Percentiles rank a stretch among this genome's conserved stretches.
Conservation (phyloP, 1,140 invertebrate genomes). For the Amphibalanus amphitrite region DNA sequence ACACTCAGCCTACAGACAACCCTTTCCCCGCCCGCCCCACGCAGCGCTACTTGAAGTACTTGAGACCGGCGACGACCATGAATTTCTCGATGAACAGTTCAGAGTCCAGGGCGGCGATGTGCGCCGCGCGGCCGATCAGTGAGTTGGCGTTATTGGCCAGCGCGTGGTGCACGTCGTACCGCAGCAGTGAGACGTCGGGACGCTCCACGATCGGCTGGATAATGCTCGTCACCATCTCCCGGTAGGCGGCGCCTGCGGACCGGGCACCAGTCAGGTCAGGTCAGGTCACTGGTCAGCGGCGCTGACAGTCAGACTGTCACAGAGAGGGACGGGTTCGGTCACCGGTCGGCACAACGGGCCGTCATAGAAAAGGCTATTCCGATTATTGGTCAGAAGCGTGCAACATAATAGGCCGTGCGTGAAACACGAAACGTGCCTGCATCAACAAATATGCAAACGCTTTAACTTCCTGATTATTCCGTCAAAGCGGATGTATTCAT, state of each 20-base stretch:
- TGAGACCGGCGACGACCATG: slow-evolving; percentile 73
- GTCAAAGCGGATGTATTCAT: too few species aligned
- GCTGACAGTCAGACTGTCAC: too few species aligned
- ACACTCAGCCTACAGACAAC: background rate
- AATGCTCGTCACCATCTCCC: slow-evolving; percentile 89
- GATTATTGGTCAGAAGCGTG: too few species aligned
- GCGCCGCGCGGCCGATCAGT: slow-evolving; percentile 80
- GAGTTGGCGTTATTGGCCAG: slow-evolving; percentile 82
- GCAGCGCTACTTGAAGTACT: slow-evolving; percentile 64
- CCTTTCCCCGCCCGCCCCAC: slow-evolving; percentile 13
- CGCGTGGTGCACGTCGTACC: slow-evolving; percentile 89
- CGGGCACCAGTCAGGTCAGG: slow-evolving; percentile 10
- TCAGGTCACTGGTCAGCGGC: slow-evolving; percentile 9
- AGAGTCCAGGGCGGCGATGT: slow-evolving; percentile 90
- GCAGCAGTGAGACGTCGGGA: slow-evolving; percentile 54
- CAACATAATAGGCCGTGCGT: too few species aligned
- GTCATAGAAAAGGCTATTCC: too few species aligned
- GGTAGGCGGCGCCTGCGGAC: slow-evolving; percentile 39
- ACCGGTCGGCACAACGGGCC: too few species aligned
- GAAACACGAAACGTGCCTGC: too few species aligned
- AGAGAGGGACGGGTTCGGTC: too few species aligned
- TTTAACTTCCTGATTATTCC: too few species aligned
- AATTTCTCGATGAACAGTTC: slow-evolving; percentile 97
- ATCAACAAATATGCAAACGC: too few species aligned
- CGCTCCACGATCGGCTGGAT: slow-evolving; percentile 66